Conservation (phyloP, 2,888 invertebrate species). For the Mactromeris polynyma region DNA sequence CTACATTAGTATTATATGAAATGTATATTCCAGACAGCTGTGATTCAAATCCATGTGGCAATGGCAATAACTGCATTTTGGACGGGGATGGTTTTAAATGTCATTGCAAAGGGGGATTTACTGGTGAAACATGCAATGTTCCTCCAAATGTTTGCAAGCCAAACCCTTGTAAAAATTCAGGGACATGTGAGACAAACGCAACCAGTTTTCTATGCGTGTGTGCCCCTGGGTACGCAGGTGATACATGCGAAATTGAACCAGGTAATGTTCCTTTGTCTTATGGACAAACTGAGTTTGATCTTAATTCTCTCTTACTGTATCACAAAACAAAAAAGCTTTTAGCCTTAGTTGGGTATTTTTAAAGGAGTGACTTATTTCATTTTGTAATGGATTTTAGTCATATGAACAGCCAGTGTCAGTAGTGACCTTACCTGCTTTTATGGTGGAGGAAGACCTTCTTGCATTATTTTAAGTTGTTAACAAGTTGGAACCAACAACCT, state of each 20-base stretch:
- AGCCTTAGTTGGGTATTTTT: too few species aligned
- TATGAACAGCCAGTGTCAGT: too few species aligned
- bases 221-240: not conserved
- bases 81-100: not conserved
- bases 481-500: too few species aligned
- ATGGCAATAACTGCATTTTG: not conserved
- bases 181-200: not conserved
- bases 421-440: too few species aligned
- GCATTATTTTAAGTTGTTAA: too few species aligned
- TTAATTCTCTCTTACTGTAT: too few species aligned
- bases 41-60: not conserved
- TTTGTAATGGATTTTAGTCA: too few species aligned
- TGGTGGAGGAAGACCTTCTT: too few species aligned
- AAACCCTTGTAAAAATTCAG: not conserved
- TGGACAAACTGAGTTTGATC: not conserved
- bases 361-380: too few species aligned
- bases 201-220: not conserved
- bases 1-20: too few species aligned
- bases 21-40: not conserved
- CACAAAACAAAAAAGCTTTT: too few species aligned
- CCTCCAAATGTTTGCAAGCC: not conserved
- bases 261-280: not conserved
- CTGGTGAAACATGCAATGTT: not conserved
- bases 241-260: conserved; percentile 12
- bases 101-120: not conserved